phyloP scores from a whole-genome alignment of 2,113 vertebrate genomes.

The Hymenochirus boettgeri region DNA sequence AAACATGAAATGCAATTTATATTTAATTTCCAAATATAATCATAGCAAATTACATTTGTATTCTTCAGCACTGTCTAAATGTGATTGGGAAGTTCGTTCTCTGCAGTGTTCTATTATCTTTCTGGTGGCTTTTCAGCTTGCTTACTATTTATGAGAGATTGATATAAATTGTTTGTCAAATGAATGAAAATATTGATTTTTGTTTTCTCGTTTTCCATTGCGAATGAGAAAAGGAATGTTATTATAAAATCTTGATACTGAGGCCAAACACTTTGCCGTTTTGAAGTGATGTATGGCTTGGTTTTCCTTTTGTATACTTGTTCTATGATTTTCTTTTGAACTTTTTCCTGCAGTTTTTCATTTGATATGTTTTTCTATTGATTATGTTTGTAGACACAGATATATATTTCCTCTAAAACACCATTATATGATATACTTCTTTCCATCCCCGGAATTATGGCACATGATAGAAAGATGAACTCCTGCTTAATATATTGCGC shows the following conservation, averaged over 20 bases:
- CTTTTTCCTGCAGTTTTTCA: conserved; percentile 17
- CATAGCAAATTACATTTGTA: no score
- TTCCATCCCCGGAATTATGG: neutral
- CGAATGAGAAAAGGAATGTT: conserved; percentile 10
- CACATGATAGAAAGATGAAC: conserved; percentile 1
- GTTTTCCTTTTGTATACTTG: conserved; percentile 15
- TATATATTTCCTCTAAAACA: conserved; percentile 18
- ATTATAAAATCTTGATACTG: conserved; percentile 15
- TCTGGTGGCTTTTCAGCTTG: conserved; percentile 13
- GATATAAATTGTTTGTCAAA: conserved; percentile 23
- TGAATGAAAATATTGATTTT: conserved; percentile 37
- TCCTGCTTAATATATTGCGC: no score
- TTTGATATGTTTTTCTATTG: conserved; percentile 29
- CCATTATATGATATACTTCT: neutral
- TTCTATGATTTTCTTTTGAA: conserved; percentile 2
- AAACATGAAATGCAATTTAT: no score
- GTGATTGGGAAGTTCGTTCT: neutral
- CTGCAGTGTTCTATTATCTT: neutral
- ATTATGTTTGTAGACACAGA: conserved; percentile 29
- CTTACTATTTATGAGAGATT: conserved; percentile 21
- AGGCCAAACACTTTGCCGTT: conserved; percentile 2
- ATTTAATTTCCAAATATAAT: no score
- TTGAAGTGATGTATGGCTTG: conserved; percentile 25
- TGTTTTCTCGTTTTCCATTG: conserved; percentile 14
- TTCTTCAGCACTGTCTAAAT: no score